Conservation (phyloP, 2,797 vertebrate genomes). For the Podarcis lilfordi region DNA sequence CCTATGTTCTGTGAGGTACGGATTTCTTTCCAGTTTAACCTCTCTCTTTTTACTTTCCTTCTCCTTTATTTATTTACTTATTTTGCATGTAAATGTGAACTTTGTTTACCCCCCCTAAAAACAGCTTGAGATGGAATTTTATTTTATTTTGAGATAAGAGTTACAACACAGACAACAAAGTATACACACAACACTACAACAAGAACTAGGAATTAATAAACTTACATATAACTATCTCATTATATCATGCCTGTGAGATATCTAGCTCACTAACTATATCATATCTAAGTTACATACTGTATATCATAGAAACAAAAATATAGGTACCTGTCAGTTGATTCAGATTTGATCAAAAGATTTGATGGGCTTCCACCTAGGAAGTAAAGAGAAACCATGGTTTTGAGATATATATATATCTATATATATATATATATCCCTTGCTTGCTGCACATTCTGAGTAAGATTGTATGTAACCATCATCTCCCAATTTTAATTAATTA, state of each 20-base stretch:
- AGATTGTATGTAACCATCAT: too few relatives aligned
- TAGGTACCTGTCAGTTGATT: too few relatives aligned
- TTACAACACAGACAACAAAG: too few relatives aligned
- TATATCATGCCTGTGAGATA: too few relatives aligned
- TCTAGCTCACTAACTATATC: too few relatives aligned
- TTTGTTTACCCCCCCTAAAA: background rate
- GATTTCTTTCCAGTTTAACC: slow-evolving; percentile 43
- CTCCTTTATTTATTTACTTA: background rate
- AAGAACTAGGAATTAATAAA: too few relatives aligned
- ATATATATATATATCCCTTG: background rate
- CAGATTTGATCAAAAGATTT: background rate
- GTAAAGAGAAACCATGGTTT: background rate
- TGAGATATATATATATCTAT: background rate
- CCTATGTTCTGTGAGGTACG: slow-evolving; percentile 99
- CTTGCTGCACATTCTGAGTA: background rate
- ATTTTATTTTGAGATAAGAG: too few relatives aligned
- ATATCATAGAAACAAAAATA: too few relatives aligned
- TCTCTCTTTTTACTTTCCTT: slow-evolving; percentile 24
- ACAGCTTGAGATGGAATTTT: background rate
- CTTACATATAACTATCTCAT: too few relatives aligned
- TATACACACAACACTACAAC: too few relatives aligned
- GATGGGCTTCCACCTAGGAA: background rate
- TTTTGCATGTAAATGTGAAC: background rate
- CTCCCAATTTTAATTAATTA: too few relatives aligned
- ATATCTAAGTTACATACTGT: too few relatives aligned